Base-by-base conservation (phyloP, 2,888 invertebrate species). In the Dicranocentrus wangi region DNA sequence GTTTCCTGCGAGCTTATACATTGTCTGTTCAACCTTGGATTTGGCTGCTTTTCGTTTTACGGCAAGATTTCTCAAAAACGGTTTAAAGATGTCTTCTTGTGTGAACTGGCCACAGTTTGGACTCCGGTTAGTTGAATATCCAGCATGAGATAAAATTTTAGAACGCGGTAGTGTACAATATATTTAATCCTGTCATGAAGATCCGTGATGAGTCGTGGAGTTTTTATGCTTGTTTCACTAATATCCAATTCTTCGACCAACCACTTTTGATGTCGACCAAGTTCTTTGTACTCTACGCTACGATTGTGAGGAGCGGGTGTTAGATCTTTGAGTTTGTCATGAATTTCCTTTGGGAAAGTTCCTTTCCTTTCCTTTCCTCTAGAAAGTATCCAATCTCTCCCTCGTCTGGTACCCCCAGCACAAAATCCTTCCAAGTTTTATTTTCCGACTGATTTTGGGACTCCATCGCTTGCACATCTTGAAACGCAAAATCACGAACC, bases 271-370 rank as follows among this genome's bases (percentile, higher is more conserved):
- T 1, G 21, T 2, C 13, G 8, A 32, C 32, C 3, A 43, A n/a
- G 17, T 27, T 43, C 43, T 8, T 25, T 19, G 15, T 43, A 43
- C 1, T 15, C 1, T 21, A 23, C 23, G 1, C 23, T 19, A n/a
- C 63, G 15, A n/a, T 43, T 42, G 17, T 65, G 43, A 17, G 65
- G 65, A 1, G 25, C 43, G 1, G 65, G 65, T 13, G 65, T 19
- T 1, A 65, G 25, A 17, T 15, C 2, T n/a, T 65, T n/a, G 15
- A 65, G 23, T 19, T 65, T 21, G 2, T 43, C 65, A 43, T 65
- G 65, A 1, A 13, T 43, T 1, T 13, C 42, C 15, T 19, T 7
- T 3, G 65, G 65, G 21, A 65, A 25, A 21, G 32, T 7, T 1
- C 32, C 1, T 13, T 5, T 2, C 60, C 19, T 17, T 39, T 19